phyloP scores from a whole-genome alignment of 1,140 invertebrate species.

The Microplitis demolitor region DNA sequence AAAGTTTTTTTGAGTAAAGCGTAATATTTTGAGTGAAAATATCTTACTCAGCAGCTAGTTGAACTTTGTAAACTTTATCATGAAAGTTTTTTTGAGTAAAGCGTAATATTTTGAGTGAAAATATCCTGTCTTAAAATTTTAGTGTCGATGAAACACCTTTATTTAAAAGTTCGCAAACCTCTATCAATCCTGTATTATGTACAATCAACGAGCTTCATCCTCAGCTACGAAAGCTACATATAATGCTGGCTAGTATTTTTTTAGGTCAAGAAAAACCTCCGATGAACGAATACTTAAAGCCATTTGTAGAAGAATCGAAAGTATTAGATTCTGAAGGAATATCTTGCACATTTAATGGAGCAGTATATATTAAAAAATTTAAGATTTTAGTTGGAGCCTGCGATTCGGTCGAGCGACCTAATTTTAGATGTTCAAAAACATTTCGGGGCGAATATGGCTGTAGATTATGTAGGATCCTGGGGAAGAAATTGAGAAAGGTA shows the following conservation, averaged over 20 bases:
- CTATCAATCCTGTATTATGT: constrained; percentile 27
- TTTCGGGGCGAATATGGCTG: constrained; percentile 42
- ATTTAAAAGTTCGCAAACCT: constrained; percentile 27
- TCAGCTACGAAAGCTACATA: constrained; percentile 1
- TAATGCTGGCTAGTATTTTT: constrained; percentile 30
- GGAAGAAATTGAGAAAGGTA: constrained; percentile 27
- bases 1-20: not conserved
- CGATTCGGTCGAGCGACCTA: constrained; percentile 36
- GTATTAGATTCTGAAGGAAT: constrained; percentile 20
- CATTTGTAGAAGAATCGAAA: constrained; percentile 33
- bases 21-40: not conserved
- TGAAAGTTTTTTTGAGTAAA: not conserved
- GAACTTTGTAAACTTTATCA: too few relatives aligned
- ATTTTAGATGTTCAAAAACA: constrained; percentile 28
- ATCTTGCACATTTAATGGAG: constrained; percentile 21
- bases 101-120: not conserved
- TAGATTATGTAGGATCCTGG: constrained; percentile 40
- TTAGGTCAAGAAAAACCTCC: constrained; percentile 33
- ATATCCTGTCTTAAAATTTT: constrained; percentile 19
- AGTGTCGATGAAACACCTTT: constrained; percentile 32
- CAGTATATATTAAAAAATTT: constrained; percentile 29
- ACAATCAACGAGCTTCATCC: constrained; percentile 27
- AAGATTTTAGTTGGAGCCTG: constrained; percentile 24
- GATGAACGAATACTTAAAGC: constrained; percentile 34
- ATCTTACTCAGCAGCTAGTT: too few relatives aligned